Percentiles rank a stretch among this genome's conserved stretches.
These are phyloP conservation scores for Ageneiosus marmoratus DNA, from an alignment of 2,113 vertebrate species.

Conservation along the genomic window DNA sequence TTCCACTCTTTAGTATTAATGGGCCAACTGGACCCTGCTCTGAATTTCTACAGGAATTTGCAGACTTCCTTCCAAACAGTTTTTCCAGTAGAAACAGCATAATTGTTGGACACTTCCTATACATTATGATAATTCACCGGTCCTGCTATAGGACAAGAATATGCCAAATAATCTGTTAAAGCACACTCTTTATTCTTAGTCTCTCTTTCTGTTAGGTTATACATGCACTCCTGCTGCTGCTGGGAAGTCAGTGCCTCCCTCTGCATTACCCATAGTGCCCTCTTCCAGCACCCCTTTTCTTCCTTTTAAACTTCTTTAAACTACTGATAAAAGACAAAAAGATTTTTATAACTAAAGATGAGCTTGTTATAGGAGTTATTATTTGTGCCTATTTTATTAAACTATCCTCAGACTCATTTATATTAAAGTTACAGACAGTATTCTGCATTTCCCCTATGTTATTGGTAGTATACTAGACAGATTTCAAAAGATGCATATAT, in stretches of 20 bases:
- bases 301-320: too few species aligned
- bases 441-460: too few species aligned
- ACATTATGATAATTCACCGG: not conserved
- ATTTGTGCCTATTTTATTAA: not conserved
- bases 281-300: too few species aligned
- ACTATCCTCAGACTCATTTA: not conserved
- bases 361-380: too few species aligned
- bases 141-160: not conserved
- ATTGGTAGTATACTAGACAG: not conserved
- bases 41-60: not conserved
- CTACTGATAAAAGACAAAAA: too few species aligned
- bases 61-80: not conserved
- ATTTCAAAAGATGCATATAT: not conserved
- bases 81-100: not conserved
- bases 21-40: not conserved
- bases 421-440: too few species aligned
- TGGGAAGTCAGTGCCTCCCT: not conserved
- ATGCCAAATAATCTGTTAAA: not conserved
- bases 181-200: not conserved
- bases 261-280: not conserved
- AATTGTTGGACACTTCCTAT: not conserved
- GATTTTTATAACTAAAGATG: too few species aligned
- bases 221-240: not conserved
- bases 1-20: not conserved
- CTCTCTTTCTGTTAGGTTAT: not conserved